Evolutionary conservation across 1,140 invertebrate genomes (phyloP).

Genomic region (Aleiodes sp.): DNA sequence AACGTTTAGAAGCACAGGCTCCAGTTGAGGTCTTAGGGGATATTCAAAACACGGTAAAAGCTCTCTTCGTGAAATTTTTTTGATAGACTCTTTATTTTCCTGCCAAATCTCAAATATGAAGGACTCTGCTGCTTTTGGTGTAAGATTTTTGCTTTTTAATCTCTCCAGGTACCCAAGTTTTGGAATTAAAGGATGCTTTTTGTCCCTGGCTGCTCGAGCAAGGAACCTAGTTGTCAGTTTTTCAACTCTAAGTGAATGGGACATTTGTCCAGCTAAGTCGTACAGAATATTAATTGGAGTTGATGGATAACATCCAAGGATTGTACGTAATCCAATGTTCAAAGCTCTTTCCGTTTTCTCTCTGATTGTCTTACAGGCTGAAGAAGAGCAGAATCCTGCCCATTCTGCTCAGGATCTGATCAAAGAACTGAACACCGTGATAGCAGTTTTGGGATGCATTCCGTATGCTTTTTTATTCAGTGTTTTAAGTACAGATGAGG

Average conservation of each 20-base stretch:
- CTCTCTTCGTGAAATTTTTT: neutral
- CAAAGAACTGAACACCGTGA: constrained; percentile 35
- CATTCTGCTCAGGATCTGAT: constrained; percentile 35
- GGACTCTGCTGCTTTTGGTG: neutral
- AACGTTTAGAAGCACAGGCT: neutral
- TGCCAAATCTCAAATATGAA: constrained; percentile 1
- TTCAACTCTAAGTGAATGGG: constrained; percentile 12
- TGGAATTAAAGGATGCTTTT: constrained; percentile 3
- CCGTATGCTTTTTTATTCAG: constrained; percentile 29
- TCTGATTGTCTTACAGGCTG: constrained; percentile 8
- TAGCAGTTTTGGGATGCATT: constrained; percentile 23
- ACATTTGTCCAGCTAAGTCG: constrained; percentile 24
- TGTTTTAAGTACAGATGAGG: constrained; percentile 23
- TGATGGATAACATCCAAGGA: constrained; percentile 30
- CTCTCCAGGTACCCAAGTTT: constrained; percentile 11
- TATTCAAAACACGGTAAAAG: constrained; percentile 13
- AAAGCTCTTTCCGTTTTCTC: constrained; percentile 23
- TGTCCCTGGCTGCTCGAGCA: neutral
- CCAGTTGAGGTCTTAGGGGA: constrained; percentile 20
- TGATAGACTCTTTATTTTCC: constrained; percentile 2
- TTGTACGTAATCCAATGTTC: constrained; percentile 18
- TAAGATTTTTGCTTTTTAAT: constrained; percentile 7
- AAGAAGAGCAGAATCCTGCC: constrained; percentile 20
- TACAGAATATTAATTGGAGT: constrained; percentile 33
- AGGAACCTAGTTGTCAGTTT: constrained; percentile 12